A percentile compares a stretch with the other conserved stretches of the same genome.
These are phyloP conservation scores for Drosophila quasianomalipes DNA, from an alignment of 2,888 invertebrate genomes.

Conservation along the genomic window DNA sequence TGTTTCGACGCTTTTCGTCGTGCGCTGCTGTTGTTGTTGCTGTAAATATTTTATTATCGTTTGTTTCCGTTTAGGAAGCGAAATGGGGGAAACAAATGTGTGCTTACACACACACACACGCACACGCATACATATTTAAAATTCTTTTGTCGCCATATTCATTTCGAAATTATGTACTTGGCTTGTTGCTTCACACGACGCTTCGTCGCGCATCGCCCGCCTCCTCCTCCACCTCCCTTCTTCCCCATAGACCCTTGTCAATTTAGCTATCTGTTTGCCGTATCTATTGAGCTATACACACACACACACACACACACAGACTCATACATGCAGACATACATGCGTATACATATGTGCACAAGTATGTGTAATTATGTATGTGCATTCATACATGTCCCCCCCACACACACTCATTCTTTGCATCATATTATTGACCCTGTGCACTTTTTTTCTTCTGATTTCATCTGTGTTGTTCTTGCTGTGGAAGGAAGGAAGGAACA, in stretches of 20 bases:
- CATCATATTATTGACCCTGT: constrained; percentile 51
- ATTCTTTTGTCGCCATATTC: constrained; percentile 77
- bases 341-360: constrained; percentile 4
- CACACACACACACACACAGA: not conserved
- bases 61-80: constrained; percentile 78
- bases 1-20: constrained; percentile 27
- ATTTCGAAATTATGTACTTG: constrained; percentile 77
- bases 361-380: constrained; percentile 1
- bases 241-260: constrained; percentile 41
- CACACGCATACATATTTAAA: constrained; percentile 62
- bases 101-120: constrained; percentile 33
- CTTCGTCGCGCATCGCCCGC: constrained; percentile 55
- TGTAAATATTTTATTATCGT: constrained; percentile 80
- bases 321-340: not conserved
- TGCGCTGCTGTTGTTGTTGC: constrained; percentile 42
- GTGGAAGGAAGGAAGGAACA: constrained; percentile 10
- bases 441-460: constrained; percentile 45
- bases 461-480: constrained; percentile 19
- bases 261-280: constrained; percentile 65
- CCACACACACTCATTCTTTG: not conserved
- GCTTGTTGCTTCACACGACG: constrained; percentile 77
- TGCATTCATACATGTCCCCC: constrained; percentile 21
- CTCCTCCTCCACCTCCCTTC: not conserved
- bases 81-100: constrained; percentile 72
- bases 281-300: constrained; percentile 36